Evolutionary conservation across 2,113 vertebrate species (phyloP).

Genomic region (Myiagra hebetior): DNA sequence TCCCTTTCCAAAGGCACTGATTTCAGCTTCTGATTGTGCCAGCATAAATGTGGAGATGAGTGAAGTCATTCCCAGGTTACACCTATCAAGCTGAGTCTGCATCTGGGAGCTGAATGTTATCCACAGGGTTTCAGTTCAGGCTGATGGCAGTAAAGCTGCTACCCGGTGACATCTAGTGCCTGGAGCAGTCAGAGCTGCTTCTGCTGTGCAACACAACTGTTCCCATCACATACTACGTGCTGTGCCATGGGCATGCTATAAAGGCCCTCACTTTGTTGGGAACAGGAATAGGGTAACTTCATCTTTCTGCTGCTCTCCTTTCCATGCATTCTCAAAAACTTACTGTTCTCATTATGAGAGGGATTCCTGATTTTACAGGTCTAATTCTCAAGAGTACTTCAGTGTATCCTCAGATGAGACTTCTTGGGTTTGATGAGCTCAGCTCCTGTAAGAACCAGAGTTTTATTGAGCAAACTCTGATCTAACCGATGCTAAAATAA

Average conservation of each 20-base stretch:
- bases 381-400: not conserved
- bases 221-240: not conserved
- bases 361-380: not conserved
- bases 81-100: not conserved
- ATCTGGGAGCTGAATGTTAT: not conserved
- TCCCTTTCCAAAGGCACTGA: not conserved
- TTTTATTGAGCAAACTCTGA: not conserved
- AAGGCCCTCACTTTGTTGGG: not conserved
- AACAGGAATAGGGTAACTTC: not conserved
- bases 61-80: not conserved
- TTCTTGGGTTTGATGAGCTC: not conserved
- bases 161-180: not conserved
- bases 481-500: not conserved
- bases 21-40: not conserved
- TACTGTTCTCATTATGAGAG: not conserved
- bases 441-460: not conserved
- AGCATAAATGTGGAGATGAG: not conserved
- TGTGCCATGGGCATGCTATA: not conserved
- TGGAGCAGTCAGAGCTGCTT: not conserved
- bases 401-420: not conserved
- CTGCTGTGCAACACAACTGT: rapidly evolving
- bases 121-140: not conserved
- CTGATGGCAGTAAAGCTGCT: not conserved
- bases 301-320: not conserved
- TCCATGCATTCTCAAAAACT: not conserved